Percentiles rank a stretch among this genome's conserved stretches.
phyloP scores from a whole-genome alignment of 2,797 vertebrate species.

The Ctenopoma kingsleyae region DNA sequence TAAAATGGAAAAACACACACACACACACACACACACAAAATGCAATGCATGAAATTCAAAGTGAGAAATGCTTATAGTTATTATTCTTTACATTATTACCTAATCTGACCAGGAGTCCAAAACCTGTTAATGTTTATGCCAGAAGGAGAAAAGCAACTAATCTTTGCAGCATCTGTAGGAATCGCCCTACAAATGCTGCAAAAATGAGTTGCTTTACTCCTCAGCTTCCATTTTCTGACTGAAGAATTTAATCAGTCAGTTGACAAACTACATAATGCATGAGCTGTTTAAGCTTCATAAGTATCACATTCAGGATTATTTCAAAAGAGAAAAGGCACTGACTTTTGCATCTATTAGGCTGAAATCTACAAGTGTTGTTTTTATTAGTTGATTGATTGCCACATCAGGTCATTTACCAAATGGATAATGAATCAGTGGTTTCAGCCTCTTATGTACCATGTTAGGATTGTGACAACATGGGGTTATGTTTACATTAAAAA shows the following conservation, averaged over 20 bases:
- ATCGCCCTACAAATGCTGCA: too few species aligned
- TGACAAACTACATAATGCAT: neutral
- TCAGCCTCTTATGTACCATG: neutral
- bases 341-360: neutral
- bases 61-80: neutral
- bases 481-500: constrained; percentile 32
- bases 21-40: neutral
- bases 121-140: neutral
- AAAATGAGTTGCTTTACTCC: too few species aligned
- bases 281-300: too few species aligned
- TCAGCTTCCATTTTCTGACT: neutral
- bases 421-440: constrained; percentile 4
- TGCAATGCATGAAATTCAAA: neutral
- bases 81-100: too few species aligned
- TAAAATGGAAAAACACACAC: neutral
- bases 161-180: too few species aligned
- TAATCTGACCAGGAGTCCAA: neutral
- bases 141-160: too few species aligned
- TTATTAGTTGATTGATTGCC: neutral
- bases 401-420: neutral
- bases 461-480: constrained; percentile 21
- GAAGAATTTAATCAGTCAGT: neutral
- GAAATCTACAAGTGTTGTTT: neutral
- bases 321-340: neutral
- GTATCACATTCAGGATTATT: too few species aligned